Evolutionary conservation across 1,140 invertebrate species (phyloP).

Genomic region (Drosophila melanogaster): Release_6_plus_ISO1_MT NC_004354.4:3152001-3152500

Average conservation of each 20-base stretch:
- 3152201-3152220: constrained; percentile 31
- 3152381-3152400: constrained; percentile 46
- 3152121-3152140: constrained; percentile 20
- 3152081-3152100: constrained; percentile 19
- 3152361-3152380: constrained; percentile 35
- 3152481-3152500: constrained; percentile 63
- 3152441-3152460: constrained; percentile 68
- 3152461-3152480: constrained; percentile 48
- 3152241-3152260: constrained; percentile 20
- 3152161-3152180: constrained; percentile 6
- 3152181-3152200: not conserved
- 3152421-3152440: constrained; percentile 61
- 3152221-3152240: constrained; percentile 18
- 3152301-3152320: constrained; percentile 42
- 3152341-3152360: constrained; percentile 29
- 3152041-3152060: constrained; percentile 29
- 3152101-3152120: constrained; percentile 12
- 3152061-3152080: constrained; percentile 3
- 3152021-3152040: constrained; percentile 8
- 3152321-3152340: constrained; percentile 50
- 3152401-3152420: constrained; percentile 43
- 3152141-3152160: constrained; percentile 25
- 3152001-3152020: constrained; percentile 4
- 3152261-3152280: constrained; percentile 40
- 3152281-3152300: constrained; percentile 42